Evolutionary conservation across 1,140 invertebrate genomes (phyloP).

Genomic region (Chironomus tepperi): DNA sequence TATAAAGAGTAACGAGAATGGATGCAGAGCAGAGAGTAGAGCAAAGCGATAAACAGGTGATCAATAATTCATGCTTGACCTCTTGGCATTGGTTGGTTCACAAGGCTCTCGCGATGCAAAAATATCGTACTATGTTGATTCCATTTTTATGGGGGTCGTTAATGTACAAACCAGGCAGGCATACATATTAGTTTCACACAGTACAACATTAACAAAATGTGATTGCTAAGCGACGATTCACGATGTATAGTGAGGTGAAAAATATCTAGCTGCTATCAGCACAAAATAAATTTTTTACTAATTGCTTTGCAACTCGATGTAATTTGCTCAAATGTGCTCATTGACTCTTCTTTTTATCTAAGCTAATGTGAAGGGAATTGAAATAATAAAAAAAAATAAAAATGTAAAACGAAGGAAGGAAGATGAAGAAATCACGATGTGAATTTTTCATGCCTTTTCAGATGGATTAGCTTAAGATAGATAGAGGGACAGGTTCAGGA

Average conservation of each 20-base stretch:
- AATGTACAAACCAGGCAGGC: not conserved
- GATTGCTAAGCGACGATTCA: not conserved
- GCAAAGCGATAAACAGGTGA: constrained; percentile 20
- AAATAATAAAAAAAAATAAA: not conserved
- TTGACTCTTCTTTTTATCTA: not conserved
- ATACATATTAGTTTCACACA: constrained; percentile 19
- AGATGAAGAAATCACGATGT: not conserved
- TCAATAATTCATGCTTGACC: constrained; percentile 24
- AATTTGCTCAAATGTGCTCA: not conserved
- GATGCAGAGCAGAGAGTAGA: not conserved
- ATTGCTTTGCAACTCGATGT: not conserved
- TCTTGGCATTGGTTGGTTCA: not conserved
- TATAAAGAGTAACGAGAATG: not conserved
- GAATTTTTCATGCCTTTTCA: not conserved
- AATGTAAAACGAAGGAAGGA: too few relatives aligned
- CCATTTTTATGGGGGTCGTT: too few relatives aligned
- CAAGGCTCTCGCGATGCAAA: too few relatives aligned
- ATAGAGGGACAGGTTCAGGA: too few relatives aligned
- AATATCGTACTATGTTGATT: too few relatives aligned
- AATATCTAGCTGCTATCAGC: not conserved
- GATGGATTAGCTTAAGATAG: too few relatives aligned
- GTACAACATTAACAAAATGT: not conserved
- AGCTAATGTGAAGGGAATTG: not conserved
- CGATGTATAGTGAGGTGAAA: not conserved
- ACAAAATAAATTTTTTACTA: constrained; percentile 21